Evolutionary conservation across 2,888 invertebrate genomes (phyloP).

Genomic region (Bombylius major): DNA sequence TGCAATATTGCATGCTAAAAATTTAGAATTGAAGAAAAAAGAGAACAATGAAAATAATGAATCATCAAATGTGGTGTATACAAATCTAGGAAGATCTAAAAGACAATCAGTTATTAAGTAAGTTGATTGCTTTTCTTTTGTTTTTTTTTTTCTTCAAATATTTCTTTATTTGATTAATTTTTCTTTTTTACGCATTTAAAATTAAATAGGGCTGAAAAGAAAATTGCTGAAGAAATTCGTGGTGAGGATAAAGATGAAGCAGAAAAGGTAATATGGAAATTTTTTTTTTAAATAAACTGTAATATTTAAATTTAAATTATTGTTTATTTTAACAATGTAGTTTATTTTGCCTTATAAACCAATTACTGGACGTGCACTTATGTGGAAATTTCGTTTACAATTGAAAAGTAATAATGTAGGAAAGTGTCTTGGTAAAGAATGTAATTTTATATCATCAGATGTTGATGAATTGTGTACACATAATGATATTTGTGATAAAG

Average conservation of each 20-base stretch:
- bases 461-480: conserved; percentile 25
- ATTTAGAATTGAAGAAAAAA: background rate
- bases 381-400: conserved; percentile 15
- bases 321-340: background rate
- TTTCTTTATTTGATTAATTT: background rate
- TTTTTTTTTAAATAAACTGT: background rate
- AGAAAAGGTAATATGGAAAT: conserved; percentile 5
- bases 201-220: conserved; percentile 5
- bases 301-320: background rate
- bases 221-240: background rate
- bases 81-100: conserved; percentile 28
- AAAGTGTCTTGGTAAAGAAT: conserved; percentile 27
- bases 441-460: conserved; percentile 23
- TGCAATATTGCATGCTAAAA: background rate
- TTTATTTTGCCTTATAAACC: conserved; percentile 6
- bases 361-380: background rate
- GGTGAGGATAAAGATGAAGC: background rate
- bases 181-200: no score
- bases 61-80: conserved; percentile 14
- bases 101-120: conserved; percentile 28
- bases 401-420: conserved; percentile 20
- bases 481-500: conserved; percentile 23
- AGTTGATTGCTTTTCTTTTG: background rate
- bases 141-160: background rate
- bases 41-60: background rate